Evolutionary conservation across 2,797 vertebrate genomes (phyloP).

Genomic region (Acanthurus leucopareius): DNA sequence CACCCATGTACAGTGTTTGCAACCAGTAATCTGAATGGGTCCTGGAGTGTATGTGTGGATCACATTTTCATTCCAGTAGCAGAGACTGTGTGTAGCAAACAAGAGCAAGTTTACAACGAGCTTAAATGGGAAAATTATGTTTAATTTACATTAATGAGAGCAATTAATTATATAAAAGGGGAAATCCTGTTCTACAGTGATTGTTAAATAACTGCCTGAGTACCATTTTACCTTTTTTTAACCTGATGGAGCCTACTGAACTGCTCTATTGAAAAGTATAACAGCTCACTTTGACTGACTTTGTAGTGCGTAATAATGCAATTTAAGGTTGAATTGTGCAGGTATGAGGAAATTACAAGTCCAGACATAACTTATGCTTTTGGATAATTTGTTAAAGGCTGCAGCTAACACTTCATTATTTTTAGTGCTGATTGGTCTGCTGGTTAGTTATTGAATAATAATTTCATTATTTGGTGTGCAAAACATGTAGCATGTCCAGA

Average conservation of each 20-base stretch:
- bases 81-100: not conserved
- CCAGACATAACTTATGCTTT: not conserved
- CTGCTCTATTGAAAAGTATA: slow-evolving; percentile 5
- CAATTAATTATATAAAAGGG: slow-evolving; percentile 9
- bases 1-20: slow-evolving; percentile 45
- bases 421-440: slow-evolving; percentile 3
- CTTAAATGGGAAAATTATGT: slow-evolving; percentile 23
- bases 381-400: slow-evolving; percentile 12
- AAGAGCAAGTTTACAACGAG: slow-evolving; percentile 17
- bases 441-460: not conserved
- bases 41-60: slow-evolving; percentile 15
- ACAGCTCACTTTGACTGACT: not conserved
- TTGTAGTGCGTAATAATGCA: not conserved
- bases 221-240: slow-evolving; percentile 6
- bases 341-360: slow-evolving; percentile 1
- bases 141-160: slow-evolving; percentile 27
- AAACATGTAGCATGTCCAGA: too few relatives aligned
- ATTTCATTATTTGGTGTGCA: too few relatives aligned
- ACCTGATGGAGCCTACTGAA: slow-evolving; percentile 16
- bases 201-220: slow-evolving; percentile 20
- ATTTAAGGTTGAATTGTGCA: not conserved
- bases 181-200: slow-evolving; percentile 23
- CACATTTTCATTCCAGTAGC: slow-evolving; percentile 37
- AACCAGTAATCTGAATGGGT: slow-evolving; percentile 35
- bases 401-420: not conserved